phyloP scores from a whole-genome alignment of 2,797 vertebrate species.

The Lindbergichthys nudifrons region DNA sequence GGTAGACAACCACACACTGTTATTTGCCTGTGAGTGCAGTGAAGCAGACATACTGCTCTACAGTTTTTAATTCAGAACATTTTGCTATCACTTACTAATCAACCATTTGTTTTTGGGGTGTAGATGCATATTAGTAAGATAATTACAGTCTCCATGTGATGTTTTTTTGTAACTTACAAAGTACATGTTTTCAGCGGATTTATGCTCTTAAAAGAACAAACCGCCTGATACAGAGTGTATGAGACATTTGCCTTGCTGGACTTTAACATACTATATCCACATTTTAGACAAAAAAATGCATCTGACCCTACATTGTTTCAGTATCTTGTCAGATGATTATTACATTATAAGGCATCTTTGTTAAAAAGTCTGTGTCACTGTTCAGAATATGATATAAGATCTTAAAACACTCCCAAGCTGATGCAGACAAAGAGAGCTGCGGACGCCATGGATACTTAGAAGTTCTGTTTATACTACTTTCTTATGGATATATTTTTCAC shows the following conservation, averaged over 20 bases:
- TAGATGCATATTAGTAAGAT: background rate
- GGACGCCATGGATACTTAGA: too few species aligned
- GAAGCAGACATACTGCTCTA: conserved; percentile 11
- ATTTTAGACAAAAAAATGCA: background rate
- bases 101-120: background rate
- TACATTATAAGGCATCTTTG: too few species aligned
- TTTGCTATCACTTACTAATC: background rate
- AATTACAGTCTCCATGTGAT: background rate
- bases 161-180: background rate
- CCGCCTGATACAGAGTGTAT: background rate
- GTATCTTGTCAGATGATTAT: too few species aligned
- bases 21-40: conserved; percentile 13
- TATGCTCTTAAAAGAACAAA: background rate
- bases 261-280: background rate
- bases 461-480: too few species aligned
- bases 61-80: conserved; percentile 5
- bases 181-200: background rate
- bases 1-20: conserved; percentile 18
- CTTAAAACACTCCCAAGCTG: too few species aligned
- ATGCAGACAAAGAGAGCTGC: too few species aligned
- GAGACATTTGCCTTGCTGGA: background rate
- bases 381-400: too few species aligned
- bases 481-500: too few species aligned
- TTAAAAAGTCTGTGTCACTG: too few species aligned
- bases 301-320: too few species aligned